These are phyloP conservation scores for Callospermophilus lateralis DNA, from an alignment of 2,113 vertebrate species.

Conservation along the genomic window DNA sequence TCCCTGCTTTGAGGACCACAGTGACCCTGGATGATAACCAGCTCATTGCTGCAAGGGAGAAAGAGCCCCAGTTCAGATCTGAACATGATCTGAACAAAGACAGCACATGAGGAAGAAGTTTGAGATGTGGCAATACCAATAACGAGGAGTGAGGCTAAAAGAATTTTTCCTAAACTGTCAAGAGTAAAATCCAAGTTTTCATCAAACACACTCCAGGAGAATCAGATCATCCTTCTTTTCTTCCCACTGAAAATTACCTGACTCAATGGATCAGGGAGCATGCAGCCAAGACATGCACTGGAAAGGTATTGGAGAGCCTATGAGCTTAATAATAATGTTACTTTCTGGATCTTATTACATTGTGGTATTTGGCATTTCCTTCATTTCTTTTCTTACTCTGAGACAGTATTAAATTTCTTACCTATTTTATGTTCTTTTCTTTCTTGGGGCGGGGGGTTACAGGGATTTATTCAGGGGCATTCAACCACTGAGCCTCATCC, in stretches of 20 bases:
- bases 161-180: not conserved
- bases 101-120: not conserved
- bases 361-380: not conserved
- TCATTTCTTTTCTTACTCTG: not conserved
- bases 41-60: not conserved
- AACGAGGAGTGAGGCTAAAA: not conserved
- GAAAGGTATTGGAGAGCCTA: not conserved
- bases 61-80: not conserved
- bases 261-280: too few species aligned
- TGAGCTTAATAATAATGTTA: not conserved
- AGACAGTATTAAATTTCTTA: not conserved
- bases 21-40: not conserved
- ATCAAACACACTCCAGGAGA: not conserved
- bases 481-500: too few species aligned
- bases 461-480: too few species aligned
- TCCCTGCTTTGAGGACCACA: not conserved
- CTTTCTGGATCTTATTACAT: not conserved
- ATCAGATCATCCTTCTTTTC: not conserved
- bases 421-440: not conserved
- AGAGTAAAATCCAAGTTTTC: not conserved
- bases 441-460: too few species aligned
- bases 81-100: not conserved
- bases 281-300: not conserved
- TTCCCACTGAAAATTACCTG: not conserved
- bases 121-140: not conserved